Base-by-base conservation (phyloP, 2,888 invertebrate species). In the Augochlorella aurata region DNA sequence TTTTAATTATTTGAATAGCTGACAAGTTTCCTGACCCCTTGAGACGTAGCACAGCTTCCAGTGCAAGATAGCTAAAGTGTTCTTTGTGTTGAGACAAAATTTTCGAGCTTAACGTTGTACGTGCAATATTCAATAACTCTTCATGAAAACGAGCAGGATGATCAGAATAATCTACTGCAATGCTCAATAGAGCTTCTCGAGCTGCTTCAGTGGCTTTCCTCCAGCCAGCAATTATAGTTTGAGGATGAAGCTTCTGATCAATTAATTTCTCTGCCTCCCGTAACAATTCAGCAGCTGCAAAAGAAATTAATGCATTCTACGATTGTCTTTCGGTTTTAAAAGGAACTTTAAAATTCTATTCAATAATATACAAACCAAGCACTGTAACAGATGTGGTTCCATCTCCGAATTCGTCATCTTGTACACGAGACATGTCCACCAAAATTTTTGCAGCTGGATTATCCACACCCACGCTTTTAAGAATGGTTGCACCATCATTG, bases 351-450 rank as follows among this genome's bases (percentile, higher is more conserved):
- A 58, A 54, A 58, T 9, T 18, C 49, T 18, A 9, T 58, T 65
- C n/a, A 71, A 54, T 54, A 44, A 71, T 65, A 52, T 68, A 90
- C 93, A 87, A 93, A 96, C 96, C 96, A 85, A 97, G 94, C 63
- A 99, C 99, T 74, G 99, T 98, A 0, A 99, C 99, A 0, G 99
- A 99, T 61, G 99, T 99, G n/a, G 99, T 99, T 18, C 99, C 99
- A 95, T 99, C 99, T 66, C 99, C 99, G 80, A 99, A 99, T 95
- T 99, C 99, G 93, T 98, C 98, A 94, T 99, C 99, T 93, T 99
- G 99, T 4, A 98, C 98, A 94, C 98, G 97, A 18, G 99, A 98
- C 96, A 99, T 99, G 89, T 99, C 98, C n/a, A 99, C 99, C 71
- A 99, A 95, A 91, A 99, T 98, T 94, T 99, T 99, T 0, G 99